Conservation (phyloP, 2,113 vertebrate species). For the Progne subis region DNA sequence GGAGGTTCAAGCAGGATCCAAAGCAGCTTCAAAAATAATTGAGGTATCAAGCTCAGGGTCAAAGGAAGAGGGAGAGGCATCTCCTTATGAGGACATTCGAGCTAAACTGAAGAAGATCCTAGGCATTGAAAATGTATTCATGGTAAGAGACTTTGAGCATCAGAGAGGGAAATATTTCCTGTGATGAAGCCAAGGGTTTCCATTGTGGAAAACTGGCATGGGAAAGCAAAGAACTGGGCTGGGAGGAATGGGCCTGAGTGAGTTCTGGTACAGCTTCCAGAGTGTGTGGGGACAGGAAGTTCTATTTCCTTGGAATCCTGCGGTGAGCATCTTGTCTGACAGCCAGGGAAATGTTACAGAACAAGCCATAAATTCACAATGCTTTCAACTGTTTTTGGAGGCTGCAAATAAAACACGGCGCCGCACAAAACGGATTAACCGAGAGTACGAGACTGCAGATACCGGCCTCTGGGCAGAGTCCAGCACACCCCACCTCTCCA, state of each 20-base stretch:
- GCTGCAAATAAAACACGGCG: conserved; percentile 13
- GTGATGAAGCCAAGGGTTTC: neutral
- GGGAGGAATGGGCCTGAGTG: neutral
- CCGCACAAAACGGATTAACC: neutral
- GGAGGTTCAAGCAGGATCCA: conserved; percentile 79
- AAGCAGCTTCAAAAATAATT: conserved; percentile 77
- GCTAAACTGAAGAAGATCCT: conserved; percentile 77
- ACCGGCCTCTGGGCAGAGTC: neutral
- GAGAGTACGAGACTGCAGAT: neutral
- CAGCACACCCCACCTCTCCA: neutral
- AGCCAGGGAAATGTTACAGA: neutral
- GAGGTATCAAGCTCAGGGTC: conserved; percentile 53
- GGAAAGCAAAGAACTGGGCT: neutral
- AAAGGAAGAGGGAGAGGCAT: conserved; percentile 15
- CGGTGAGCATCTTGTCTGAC: neutral
- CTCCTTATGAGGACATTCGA: conserved; percentile 19
- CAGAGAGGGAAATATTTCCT: neutral
- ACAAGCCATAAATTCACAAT: neutral
- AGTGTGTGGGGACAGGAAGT: neutral
- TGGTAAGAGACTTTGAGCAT: conserved; percentile 20
- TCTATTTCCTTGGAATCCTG: neutral
- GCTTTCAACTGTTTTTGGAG: conserved; percentile 28
- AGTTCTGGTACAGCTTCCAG: neutral
- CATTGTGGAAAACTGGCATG: neutral
- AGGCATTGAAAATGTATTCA: conserved; percentile 38